phyloP scores from a whole-genome alignment of 2,888 invertebrate genomes.

The Pogonocherus hispidulus region DNA sequence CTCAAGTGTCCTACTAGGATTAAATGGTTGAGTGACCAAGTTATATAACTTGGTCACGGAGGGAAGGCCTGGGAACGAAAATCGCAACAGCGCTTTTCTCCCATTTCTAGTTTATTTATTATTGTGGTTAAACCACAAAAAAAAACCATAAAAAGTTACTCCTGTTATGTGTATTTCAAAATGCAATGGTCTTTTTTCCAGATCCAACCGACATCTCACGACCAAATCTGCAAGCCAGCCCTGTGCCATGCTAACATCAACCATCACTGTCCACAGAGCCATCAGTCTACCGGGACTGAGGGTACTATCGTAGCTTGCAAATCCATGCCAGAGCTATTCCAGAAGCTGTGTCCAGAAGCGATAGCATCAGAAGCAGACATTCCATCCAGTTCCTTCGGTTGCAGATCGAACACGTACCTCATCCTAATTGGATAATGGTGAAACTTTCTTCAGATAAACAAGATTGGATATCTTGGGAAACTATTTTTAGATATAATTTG shows the following conservation, averaged over 20 bases:
- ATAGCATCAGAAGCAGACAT: constrained; percentile 66
- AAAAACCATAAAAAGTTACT: too few species aligned
- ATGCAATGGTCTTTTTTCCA: constrained; percentile 32
- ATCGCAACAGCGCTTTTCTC: too few species aligned
- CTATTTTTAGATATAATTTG: not conserved
- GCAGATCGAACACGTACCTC: constrained; percentile 52
- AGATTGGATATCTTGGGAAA: too few species aligned
- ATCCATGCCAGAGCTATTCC: constrained; percentile 62
- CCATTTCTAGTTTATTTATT: too few species aligned
- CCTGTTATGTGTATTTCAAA: too few species aligned
- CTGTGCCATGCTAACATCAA: constrained; percentile 47
- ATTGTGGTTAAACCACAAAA: too few species aligned
- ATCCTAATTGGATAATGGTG: constrained; percentile 44
- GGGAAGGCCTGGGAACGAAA: too few species aligned
- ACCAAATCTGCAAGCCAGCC: constrained; percentile 45
- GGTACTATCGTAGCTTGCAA: constrained; percentile 51
- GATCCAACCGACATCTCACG: constrained; percentile 41
- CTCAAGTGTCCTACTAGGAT: too few species aligned
- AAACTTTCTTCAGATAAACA: too few species aligned
- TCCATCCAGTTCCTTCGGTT: constrained; percentile 63
- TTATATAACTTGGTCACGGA: too few species aligned
- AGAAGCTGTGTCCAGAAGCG: constrained; percentile 67
- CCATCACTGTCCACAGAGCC: constrained; percentile 45
- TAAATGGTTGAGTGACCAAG: too few species aligned
- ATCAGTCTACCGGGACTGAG: constrained; percentile 45